A percentile compares a stretch with the other conserved stretches of the same genome.
Evolutionary conservation across 2,888 invertebrate species (phyloP).

Genomic region (Aromia moschata): DNA sequence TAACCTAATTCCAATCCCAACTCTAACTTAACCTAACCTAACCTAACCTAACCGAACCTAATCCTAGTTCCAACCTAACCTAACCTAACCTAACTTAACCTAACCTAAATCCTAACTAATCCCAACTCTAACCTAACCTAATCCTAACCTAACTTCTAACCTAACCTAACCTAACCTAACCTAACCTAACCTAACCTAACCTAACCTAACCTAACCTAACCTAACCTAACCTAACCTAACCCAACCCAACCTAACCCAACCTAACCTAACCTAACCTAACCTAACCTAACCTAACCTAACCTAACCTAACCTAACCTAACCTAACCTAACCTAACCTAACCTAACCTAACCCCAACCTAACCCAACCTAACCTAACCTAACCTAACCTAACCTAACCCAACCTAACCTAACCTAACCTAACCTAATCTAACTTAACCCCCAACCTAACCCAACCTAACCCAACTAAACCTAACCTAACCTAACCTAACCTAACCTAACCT

Average conservation of each 20-base stretch:
- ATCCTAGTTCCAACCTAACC: too few species aligned
- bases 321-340: conserved; percentile 10
- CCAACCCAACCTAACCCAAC: conserved; percentile 26
- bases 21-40: conserved; percentile 34
- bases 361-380: conserved; percentile 10
- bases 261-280: conserved; percentile 28
- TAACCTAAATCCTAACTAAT: too few species aligned
- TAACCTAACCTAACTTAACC: too few species aligned
- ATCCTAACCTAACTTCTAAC: too few species aligned
- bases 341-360: conserved; percentile 1
- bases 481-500: background rate
- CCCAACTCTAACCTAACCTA: too few species aligned
- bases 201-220: too few species aligned
- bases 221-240: conserved; percentile 32
- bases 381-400: conserved; percentile 2
- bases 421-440: conserved; percentile 6
- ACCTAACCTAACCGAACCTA: conserved; percentile 29
- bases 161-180: too few species aligned
- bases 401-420: conserved; percentile 12
- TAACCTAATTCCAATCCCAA: conserved; percentile 34
- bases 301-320: conserved; percentile 10
- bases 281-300: conserved; percentile 23
- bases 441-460: conserved; percentile 6
- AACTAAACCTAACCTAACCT: background rate
- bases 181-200: too few species aligned